phyloP scores from a whole-genome alignment of 2,797 vertebrate genomes.

The Vespertilio murinus region DNA sequence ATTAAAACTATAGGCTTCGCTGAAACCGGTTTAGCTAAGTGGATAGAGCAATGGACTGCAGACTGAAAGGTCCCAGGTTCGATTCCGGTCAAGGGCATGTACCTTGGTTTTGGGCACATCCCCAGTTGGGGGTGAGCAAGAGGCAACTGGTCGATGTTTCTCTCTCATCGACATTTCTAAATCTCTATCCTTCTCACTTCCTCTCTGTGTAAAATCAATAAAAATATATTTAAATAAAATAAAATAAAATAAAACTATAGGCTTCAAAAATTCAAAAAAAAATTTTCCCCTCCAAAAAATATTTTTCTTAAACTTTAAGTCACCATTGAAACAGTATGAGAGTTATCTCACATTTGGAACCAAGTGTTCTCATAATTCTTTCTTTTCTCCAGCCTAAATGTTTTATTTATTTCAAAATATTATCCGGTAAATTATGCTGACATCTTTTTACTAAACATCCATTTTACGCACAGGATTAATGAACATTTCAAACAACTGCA shows the following conservation, averaged over 20 bases:
- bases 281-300: neutral
- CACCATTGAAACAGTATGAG: neutral
- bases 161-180: too few species aligned
- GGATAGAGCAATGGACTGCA: too few species aligned
- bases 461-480: neutral
- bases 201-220: too few species aligned
- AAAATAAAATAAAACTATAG: neutral
- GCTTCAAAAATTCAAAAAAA: neutral
- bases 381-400: neutral
- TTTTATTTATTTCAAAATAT: slow-evolving; percentile 30
- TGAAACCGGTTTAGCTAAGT: too few species aligned
- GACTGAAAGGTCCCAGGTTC: too few species aligned
- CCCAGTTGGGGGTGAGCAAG: too few species aligned
- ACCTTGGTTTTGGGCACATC: too few species aligned
- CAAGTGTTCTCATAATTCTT: neutral
- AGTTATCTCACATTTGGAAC: neutral
- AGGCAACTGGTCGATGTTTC: too few species aligned
- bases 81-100: too few species aligned
- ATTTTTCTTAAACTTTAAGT: neutral
- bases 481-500: neutral
- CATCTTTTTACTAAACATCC: neutral
- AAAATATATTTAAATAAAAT: too few species aligned
- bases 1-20: neutral
- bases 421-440: neutral
- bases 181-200: too few species aligned